Conservation (phyloP, 2,888 invertebrate species). For the Drosophila longiperda region DNA sequence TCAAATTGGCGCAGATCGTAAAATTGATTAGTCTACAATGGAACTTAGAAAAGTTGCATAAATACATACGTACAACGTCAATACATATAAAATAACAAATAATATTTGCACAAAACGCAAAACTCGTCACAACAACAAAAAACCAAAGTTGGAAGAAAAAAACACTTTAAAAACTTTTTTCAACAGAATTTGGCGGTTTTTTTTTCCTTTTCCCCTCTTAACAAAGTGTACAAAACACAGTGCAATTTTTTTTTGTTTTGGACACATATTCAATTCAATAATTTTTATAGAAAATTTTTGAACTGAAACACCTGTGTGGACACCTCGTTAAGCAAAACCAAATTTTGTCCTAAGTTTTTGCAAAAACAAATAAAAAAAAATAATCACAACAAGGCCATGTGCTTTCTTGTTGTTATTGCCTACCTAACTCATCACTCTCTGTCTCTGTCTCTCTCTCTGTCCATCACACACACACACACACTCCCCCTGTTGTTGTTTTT, state of each 20-base stretch:
- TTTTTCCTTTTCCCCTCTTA: neutral
- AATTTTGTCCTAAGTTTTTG: constrained; percentile 25
- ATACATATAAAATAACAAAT: constrained; percentile 19
- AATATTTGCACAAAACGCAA: constrained; percentile 7
- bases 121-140: neutral
- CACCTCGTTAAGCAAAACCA: constrained; percentile 18
- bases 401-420: constrained; percentile 14
- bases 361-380: constrained; percentile 10
- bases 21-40: constrained; percentile 14
- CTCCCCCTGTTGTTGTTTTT: constrained; percentile 22
- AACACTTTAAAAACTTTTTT: constrained; percentile 10
- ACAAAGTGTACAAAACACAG: neutral
- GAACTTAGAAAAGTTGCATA: constrained; percentile 24
- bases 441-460: neutral
- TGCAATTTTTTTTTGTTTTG: neutral
- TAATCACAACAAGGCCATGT: constrained; percentile 17
- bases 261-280: constrained; percentile 19
- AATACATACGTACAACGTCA: neutral
- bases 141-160: neutral
- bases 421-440: constrained; percentile 9
- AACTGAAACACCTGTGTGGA: constrained; percentile 40
- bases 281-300: constrained; percentile 11
- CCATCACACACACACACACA: neutral
- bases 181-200: constrained; percentile 1
- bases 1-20: constrained; percentile 33